Evolutionary conservation across 2,888 invertebrate genomes (phyloP).

Genomic region (Nemoura dubitans): DNA sequence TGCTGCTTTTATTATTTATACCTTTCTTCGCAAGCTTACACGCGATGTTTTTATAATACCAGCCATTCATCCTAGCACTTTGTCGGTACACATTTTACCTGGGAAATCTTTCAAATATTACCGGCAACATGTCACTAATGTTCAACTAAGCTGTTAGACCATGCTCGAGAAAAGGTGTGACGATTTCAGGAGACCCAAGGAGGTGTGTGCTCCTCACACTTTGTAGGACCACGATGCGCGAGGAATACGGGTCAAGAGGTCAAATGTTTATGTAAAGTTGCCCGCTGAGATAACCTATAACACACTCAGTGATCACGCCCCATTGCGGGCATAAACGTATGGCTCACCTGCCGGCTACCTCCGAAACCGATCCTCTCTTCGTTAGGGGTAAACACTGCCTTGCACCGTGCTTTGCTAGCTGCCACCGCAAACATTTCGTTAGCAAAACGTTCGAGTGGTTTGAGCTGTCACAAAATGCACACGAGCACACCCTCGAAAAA

Average conservation of each 20-base stretch:
- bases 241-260: slow-evolving; percentile 27
- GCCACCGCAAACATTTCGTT: background rate
- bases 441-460: background rate
- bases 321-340: background rate
- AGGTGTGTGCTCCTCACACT: background rate
- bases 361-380: background rate
- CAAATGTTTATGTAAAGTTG: slow-evolving; percentile 1
- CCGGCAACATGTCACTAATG: slow-evolving; percentile 22
- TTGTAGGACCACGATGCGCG: background rate
- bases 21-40: background rate
- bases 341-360: background rate
- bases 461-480: background rate
- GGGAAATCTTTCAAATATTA: slow-evolving; percentile 24
- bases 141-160: slow-evolving; percentile 29
- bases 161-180: slow-evolving; percentile 23
- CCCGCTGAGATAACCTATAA: background rate
- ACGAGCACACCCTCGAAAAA: no score
- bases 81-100: slow-evolving; percentile 10
- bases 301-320: background rate
- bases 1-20: background rate
- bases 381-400: background rate
- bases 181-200: background rate
- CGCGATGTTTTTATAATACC: background rate
- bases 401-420: background rate
- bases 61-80: background rate